Evolutionary conservation across 2,888 invertebrate genomes (phyloP), one percentile per base, ranked within the genome.

Genomic region (Bedellia somnulentella): DNA sequence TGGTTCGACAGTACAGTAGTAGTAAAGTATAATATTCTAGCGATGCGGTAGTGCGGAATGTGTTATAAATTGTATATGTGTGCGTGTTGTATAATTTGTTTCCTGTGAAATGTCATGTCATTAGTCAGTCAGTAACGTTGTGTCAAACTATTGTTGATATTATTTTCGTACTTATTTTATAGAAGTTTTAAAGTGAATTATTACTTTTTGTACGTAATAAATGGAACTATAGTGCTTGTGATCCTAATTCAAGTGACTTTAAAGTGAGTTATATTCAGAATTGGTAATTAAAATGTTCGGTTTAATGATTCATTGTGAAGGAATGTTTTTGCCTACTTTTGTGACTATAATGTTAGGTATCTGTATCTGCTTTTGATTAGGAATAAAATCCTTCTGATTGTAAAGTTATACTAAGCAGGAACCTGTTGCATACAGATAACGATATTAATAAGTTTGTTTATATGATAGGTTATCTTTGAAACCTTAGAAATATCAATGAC

Each of bases 101-200:
- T 53, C 52, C 51, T 46, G 35, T 35, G 36, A 44, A 47, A 46
- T 54, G 62, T 61, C 63, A n/a, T n/a, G n/a, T n/a, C n/a, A n/a
- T n/a, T n/a, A n/a, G n/a, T n/a, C n/a, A 61, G 46, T 55, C 58
- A 48, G 48, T 50, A 9, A 30, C 27, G 22, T 30, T 25, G 57
- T 66, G 60, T 64, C 70, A 70, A 67, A 67, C 55, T 68, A 56
- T 68, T 70, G 68, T 73, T 73, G 68, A 60, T 71, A 60, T 55
- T 60, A 53, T 52, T 49, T 55, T 44, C n/a, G 50, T 47, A 51
- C 9, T 16, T 13, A 15, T 26, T 22, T 33, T 29, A 12, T 10
- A 13, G 8, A 11, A 24, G 29, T 26, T 31, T 22, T 22, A 10
- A n/a, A 23, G 10, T 15, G 17, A 25, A 15, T 44, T 44, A 37